These are phyloP conservation scores for Drosophila quadrilineata DNA, from an alignment of 1,140 invertebrate genomes.

Conservation along the genomic window DNA sequence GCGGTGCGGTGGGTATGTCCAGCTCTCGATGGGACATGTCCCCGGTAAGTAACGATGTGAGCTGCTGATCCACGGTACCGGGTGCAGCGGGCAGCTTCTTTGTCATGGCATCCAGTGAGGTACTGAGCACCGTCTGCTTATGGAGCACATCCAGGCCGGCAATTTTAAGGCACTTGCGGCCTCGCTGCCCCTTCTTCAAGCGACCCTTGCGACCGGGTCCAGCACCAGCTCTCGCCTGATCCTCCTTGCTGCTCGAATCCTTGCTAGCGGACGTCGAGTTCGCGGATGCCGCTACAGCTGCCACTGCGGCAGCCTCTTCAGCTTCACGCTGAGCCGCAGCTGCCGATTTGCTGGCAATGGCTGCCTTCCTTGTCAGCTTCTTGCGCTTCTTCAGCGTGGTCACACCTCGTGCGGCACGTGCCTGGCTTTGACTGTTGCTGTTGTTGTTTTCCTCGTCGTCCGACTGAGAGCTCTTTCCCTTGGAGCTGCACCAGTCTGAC, in stretches of 20 bases:
- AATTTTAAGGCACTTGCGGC: conserved; percentile 83
- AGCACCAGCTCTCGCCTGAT: conserved; percentile 38
- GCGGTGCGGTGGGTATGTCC: conserved; percentile 88
- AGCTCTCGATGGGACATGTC: conserved; percentile 89
- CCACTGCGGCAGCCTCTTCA: conserved; percentile 59
- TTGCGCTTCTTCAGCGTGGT: conserved; percentile 75
- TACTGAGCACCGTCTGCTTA: conserved; percentile 94
- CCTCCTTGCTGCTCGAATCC: conserved; percentile 62
- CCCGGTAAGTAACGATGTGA: conserved; percentile 88
- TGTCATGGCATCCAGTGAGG: conserved; percentile 83
- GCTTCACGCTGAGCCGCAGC: conserved; percentile 73
- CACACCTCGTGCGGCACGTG: conserved; percentile 57
- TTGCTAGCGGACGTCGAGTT: conserved; percentile 57
- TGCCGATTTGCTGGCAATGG: conserved; percentile 76
- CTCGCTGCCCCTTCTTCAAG: conserved; percentile 65
- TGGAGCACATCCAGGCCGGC: conserved; percentile 94
- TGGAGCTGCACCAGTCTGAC: conserved; percentile 87
- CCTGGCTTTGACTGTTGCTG: conserved; percentile 59
- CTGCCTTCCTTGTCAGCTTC: conserved; percentile 76
- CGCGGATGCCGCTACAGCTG: conserved; percentile 33
- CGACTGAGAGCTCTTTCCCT: conserved; percentile 83
- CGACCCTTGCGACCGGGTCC: conserved; percentile 71
- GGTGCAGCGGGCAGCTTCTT: conserved; percentile 90
- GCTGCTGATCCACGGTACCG: conserved; percentile 93
- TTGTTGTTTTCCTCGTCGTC: conserved; percentile 83